phyloP scores from a whole-genome alignment of 2,797 vertebrate genomes.

The Propithecus perrieri region DNA sequence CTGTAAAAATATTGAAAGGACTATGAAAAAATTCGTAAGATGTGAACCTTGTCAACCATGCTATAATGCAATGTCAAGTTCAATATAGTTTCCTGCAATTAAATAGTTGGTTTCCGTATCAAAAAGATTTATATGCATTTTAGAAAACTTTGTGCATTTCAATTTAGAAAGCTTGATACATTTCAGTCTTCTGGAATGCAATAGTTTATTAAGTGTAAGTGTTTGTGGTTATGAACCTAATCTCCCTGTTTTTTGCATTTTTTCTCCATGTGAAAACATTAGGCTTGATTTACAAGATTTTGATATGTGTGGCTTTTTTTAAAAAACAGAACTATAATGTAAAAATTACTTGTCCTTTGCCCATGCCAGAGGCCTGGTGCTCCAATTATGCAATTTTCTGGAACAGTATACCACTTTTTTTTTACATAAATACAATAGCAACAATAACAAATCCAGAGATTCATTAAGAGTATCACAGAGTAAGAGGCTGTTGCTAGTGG shows the following conservation, averaged over 20 bases:
- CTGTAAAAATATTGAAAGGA: neutral
- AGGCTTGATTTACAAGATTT: constrained; percentile 35
- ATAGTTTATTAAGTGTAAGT: neutral
- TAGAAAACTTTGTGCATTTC: neutral
- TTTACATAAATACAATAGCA: neutral
- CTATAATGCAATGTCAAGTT: neutral
- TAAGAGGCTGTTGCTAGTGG: neutral
- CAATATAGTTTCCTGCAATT: constrained; percentile 1
- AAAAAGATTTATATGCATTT: neutral
- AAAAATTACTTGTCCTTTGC: constrained; percentile 5
- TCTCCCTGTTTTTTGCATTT: neutral
- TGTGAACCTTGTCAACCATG: neutral
- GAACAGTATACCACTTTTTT: neutral
- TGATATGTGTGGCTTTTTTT: neutral
- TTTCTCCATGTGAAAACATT: neutral
- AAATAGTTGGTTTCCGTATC: neutral
- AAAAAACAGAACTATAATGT: neutral
- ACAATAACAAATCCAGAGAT: neutral
- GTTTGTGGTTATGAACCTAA: neutral
- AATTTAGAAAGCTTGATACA: neutral
- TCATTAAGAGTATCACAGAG: neutral
- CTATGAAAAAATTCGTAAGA: neutral
- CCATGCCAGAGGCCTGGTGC: neutral
- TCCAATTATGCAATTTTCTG: neutral
- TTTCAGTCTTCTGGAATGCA: neutral